Evolutionary conservation across 2,888 invertebrate genomes (phyloP).

Genomic region (Drosophila neutralis): DNA sequence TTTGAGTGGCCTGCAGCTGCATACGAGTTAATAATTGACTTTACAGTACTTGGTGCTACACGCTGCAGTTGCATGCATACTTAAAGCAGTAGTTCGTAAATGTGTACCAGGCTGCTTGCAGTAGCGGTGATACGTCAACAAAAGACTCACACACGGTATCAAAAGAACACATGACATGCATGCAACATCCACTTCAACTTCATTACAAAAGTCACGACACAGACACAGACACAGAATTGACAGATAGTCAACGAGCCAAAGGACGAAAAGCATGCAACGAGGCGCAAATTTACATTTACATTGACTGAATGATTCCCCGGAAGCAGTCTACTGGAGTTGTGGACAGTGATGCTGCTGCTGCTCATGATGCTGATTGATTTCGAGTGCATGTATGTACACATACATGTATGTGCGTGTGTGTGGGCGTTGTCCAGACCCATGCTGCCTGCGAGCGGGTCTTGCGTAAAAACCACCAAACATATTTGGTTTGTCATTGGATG

Average conservation of each 20-base stretch:
- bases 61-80: conserved; percentile 24
- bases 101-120: conserved; percentile 30
- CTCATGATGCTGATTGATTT: conserved; percentile 66
- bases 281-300: conserved; percentile 78
- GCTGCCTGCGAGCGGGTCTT: conserved; percentile 50
- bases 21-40: conserved; percentile 65
- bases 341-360: conserved; percentile 48
- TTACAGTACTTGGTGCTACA: conserved; percentile 43
- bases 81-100: conserved; percentile 14
- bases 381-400: conserved; percentile 50
- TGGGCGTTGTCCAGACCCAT: conserved; percentile 31
- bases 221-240: conserved; percentile 30
- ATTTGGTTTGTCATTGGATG: conserved; percentile 81
- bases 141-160: conserved; percentile 27
- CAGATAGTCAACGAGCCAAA: conserved; percentile 22
- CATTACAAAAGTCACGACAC: conserved; percentile 68
- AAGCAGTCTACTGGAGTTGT: conserved; percentile 19
- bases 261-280: conserved; percentile 45
- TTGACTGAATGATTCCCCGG: conserved; percentile 71
- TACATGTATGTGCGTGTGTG: conserved; percentile 11
- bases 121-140: conserved; percentile 61
- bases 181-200: conserved; percentile 73
- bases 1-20: not conserved
- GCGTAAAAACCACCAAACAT: conserved; percentile 83
- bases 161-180: conserved; percentile 48